Conservation (phyloP, 2,888 invertebrate genomes). For the Heliconius erato region DNA sequence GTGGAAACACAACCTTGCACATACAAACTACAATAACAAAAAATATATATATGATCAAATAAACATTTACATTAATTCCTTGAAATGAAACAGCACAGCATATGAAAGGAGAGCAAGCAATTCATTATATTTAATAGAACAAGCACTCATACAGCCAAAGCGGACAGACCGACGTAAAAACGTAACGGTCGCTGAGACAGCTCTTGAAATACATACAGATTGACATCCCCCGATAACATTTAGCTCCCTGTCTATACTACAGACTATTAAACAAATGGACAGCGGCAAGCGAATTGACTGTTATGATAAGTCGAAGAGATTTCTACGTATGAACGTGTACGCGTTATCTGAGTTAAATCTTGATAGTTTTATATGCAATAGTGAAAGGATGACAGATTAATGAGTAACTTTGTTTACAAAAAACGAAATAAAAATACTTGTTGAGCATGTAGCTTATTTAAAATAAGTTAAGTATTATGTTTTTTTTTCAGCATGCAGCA, state of each 20-base stretch:
- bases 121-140: conserved; percentile 13
- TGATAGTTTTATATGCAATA: conserved; percentile 24
- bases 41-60: background rate
- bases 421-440: background rate
- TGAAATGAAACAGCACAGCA: background rate
- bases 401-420: background rate
- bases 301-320: conserved; percentile 78
- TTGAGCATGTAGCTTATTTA: no score
- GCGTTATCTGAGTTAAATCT: conserved; percentile 44
- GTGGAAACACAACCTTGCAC: no score
- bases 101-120: conserved; percentile 1
- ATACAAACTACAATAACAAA: background rate
- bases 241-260: conserved; percentile 70
- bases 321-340: conserved; percentile 56
- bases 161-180: conserved; percentile 13
- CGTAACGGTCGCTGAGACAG: conserved; percentile 35
- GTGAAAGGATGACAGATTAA: conserved; percentile 29
- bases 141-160: background rate
- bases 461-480: no score
- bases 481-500: no score
- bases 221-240: conserved; percentile 83
- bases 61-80: background rate
- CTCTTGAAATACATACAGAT: conserved; percentile 61
- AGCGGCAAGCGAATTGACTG: conserved; percentile 78
- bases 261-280: conserved; percentile 83